Base-by-base conservation (phyloP, 2,113 vertebrate genomes). In the Platysternon megacephalum region DNA sequence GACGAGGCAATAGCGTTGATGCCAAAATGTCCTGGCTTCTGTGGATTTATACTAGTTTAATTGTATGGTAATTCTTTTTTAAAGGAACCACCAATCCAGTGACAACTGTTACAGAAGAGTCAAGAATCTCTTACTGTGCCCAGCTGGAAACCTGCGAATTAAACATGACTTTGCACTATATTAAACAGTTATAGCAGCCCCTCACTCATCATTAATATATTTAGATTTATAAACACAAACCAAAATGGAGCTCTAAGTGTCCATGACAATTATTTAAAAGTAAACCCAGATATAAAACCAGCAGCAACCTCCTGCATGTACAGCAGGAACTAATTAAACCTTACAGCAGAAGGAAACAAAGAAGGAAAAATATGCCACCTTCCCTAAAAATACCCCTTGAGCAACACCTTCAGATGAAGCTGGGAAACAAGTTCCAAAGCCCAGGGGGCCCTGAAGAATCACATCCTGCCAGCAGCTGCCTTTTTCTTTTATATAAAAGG, bases 271-370 rank as follows among this genome's bases (percentile, higher is more conserved):
- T 65, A 35, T 65, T 65, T 35, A 35, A 35, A 65, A 65, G 29
- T 24, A 91, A 29, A 82, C 4, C 11, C 90, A 92, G 96, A 90
- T 11, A 1, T 56, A 87, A 95, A 61, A 78, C 26, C 10, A 8
- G 8, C 17, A 1, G 21, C 21, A 86, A 14, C 55, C 35, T 74
- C 68, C 68, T 74, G 68, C 68, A 74, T 39, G n/a, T 42, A 22
- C 68, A 74, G 68, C 39, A 39, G 39, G 16, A 39, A 42, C 68
- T 88, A 85, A 48, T 65, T 49, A 90, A 84, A 95, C 10, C 22
- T 42, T 42, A 42, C 39, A 39, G n/a, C 17, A n/a, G 65, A 72
- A 72, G 14, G 86, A 39, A 16, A 92, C 87, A 93, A 72, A 21
- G 55, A 87, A 10, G 68, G 13, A 91, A 92, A 91, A 46, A 87